These are phyloP conservation scores for Xylophagus ater DNA, from an alignment of 2,888 invertebrate genomes.

Conservation along the genomic window DNA sequence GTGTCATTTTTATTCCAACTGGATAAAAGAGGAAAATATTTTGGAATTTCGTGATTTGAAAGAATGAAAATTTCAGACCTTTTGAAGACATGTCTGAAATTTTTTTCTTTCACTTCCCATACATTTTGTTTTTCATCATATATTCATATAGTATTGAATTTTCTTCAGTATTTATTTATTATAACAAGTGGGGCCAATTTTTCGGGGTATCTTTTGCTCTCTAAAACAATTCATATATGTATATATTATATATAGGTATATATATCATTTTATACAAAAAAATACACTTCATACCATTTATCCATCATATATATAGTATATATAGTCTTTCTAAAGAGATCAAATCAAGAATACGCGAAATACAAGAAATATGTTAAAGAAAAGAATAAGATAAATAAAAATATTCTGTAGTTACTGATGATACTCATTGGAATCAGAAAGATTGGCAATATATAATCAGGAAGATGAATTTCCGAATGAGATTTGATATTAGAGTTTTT, in stretches of 20 bases:
- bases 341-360: too few species aligned
- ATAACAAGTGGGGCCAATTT: neutral
- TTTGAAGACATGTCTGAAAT: constrained; percentile 17
- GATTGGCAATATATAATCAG: too few species aligned
- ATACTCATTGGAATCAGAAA: too few species aligned
- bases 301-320: too few species aligned
- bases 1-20: too few species aligned
- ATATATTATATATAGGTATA: neutral
- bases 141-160: neutral
- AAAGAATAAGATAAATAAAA: too few species aligned
- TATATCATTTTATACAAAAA: neutral
- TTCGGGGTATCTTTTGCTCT: neutral
- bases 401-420: too few species aligned
- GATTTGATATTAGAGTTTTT: too few species aligned
- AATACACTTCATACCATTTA: constrained; percentile 1
- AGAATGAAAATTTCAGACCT: constrained; percentile 20
- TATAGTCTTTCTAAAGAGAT: too few species aligned
- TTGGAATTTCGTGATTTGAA: constrained; percentile 18
- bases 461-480: too few species aligned
- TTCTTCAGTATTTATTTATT: neutral
- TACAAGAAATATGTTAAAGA: too few species aligned
- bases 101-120: constrained; percentile 7
- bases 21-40: constrained; percentile 9
- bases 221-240: neutral
- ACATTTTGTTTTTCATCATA: constrained; percentile 1